Evolutionary conservation across 2,113 vertebrate genomes (phyloP).

Genomic region (Columba livia): DNA sequence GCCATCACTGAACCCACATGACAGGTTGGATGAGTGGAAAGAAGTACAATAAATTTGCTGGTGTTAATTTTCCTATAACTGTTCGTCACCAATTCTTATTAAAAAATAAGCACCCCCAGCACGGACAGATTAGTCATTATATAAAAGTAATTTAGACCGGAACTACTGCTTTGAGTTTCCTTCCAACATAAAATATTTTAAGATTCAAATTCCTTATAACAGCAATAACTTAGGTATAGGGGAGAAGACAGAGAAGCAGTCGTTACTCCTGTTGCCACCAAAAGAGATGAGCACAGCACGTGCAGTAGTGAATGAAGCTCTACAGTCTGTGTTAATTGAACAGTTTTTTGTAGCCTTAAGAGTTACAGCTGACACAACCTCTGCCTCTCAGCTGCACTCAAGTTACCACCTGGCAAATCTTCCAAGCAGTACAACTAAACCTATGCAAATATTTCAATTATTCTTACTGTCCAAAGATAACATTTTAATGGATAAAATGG

Average conservation of each 20-base stretch:
- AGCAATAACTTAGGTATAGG: neutral
- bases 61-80: constrained; percentile 1
- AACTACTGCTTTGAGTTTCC: neutral
- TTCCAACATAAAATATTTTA: neutral
- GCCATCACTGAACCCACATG: neutral
- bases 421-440: neutral
- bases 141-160: neutral
- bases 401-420: neutral
- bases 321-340: neutral
- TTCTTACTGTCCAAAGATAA: neutral
- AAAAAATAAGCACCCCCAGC: neutral
- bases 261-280: neutral
- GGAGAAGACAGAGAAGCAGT: neutral
- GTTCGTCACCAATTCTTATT: neutral
- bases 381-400: neutral
- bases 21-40: constrained; percentile 23
- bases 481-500: neutral
- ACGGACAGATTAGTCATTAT: neutral
- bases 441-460: neutral
- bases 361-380: neutral
- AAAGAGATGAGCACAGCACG: neutral
- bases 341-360: neutral
- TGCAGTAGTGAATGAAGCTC: neutral
- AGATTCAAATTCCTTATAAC: neutral
- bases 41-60: neutral